Evolutionary conservation across 2,888 invertebrate species (phyloP).

Genomic region (Microctonus brassicae): DNA sequence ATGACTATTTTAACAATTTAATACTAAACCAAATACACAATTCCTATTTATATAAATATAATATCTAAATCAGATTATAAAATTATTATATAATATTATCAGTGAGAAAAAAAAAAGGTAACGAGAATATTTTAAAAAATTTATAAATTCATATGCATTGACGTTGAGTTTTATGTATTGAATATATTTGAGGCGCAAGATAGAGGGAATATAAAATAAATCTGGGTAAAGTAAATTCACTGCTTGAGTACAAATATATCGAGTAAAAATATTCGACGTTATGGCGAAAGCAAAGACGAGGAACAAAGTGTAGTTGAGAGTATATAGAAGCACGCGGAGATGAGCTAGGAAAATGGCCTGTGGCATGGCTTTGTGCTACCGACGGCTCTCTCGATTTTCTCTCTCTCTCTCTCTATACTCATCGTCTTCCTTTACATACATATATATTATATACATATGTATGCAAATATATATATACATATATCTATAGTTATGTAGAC

Average conservation of each 20-base stretch:
- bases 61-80: too few species aligned
- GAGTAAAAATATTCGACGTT: slow-evolving; percentile 21
- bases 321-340: slow-evolving; percentile 28
- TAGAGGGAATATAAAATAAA: background rate
- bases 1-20: too few species aligned
- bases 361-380: slow-evolving; percentile 46
- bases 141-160: too few species aligned
- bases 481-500: background rate
- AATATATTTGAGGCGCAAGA: too few species aligned
- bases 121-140: too few species aligned
- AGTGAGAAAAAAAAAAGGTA: too few species aligned
- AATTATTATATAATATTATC: too few species aligned
- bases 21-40: too few species aligned
- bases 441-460: too few species aligned
- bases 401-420: slow-evolving; percentile 17
- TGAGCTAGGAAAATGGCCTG: slow-evolving; percentile 43
- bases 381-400: slow-evolving; percentile 36
- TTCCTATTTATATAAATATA: too few species aligned
- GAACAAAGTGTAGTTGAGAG: slow-evolving; percentile 38
- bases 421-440: background rate
- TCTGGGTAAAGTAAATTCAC: slow-evolving; percentile 11
- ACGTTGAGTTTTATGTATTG: too few species aligned
- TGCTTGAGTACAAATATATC: slow-evolving; percentile 4
- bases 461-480: background rate
- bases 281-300: slow-evolving; percentile 26